Conservation (phyloP, 2,113 vertebrate species). For the Tenrec ecaudatus region DNA sequence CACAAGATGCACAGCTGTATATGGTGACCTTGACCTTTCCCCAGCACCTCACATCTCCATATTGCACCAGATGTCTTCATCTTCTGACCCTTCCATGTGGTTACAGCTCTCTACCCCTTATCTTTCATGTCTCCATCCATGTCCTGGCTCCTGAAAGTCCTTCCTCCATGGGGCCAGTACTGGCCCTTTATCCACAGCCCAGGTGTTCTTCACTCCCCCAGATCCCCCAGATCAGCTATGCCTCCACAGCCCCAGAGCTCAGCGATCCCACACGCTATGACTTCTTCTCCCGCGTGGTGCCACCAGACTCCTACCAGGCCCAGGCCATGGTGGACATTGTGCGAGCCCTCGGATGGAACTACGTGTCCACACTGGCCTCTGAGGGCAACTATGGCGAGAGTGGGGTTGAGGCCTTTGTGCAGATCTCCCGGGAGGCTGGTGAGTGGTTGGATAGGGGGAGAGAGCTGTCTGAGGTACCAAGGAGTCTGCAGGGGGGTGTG, state of each 20-base stretch:
- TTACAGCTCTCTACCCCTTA: background rate
- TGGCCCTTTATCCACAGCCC: background rate
- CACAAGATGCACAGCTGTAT: no score
- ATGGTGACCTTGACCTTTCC: background rate
- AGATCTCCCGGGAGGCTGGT: constrained; percentile 95
- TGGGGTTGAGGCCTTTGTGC: constrained; percentile 93
- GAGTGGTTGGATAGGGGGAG: constrained; percentile 24
- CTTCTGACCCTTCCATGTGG: background rate
- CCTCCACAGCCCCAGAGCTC: constrained; percentile 94
- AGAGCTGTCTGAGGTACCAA: no score
- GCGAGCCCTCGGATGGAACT: constrained; percentile 94
- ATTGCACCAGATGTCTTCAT: background rate
- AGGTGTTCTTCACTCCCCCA: constrained; percentile 64
- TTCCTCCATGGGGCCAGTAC: background rate
- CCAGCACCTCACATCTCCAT: background rate
- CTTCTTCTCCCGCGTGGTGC: constrained; percentile 95
- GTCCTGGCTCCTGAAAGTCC: background rate
- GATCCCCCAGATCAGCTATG: constrained; percentile 96
- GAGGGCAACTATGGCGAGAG: constrained; percentile 96
- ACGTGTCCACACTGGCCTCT: constrained; percentile 93
- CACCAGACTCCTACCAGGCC: constrained; percentile 95
- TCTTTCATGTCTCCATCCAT: background rate
- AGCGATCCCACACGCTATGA: constrained; percentile 94
- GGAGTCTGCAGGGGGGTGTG: background rate
- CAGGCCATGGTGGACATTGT: constrained; percentile 96